Base-by-base conservation (phyloP, 1,140 invertebrate genomes). In the Aphaenogaster rudis region DNA sequence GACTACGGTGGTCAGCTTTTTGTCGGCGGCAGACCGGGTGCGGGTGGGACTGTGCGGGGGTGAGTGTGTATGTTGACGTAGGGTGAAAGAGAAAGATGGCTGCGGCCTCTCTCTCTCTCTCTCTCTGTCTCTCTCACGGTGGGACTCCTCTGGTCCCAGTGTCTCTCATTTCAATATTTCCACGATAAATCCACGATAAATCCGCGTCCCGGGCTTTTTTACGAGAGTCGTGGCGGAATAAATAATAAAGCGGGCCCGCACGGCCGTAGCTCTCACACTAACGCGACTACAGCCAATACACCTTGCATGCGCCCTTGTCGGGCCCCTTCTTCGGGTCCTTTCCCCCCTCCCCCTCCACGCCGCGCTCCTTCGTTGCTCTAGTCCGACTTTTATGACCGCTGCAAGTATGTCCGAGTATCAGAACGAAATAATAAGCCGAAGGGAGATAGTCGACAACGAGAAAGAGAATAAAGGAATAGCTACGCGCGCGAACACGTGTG, bases 111-210 rank as follows among this genome's bases (percentile, higher is more conserved):
- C n/a, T 57, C 0, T 57, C 64, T 39, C 57, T 79, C 42, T 63
- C 17, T 74, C 63, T 42, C 17, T 54, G n/a, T n/a, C 17, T 21
- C 77, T 67, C n/a, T 42, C 48, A 11, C 9, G 57, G 39, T 77
- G 59, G 4, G 54, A 57, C 36, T 3, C 1, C 39, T 39, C 13
- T 11, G 33, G 52, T 39, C 13, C 6, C 88, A 84, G 86, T 90
- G 86, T 85, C 84, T 90, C 90, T 92, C 88, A 91, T 94, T 93
- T 93, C 89, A 93, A 94, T 93, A 94, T 92, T 93, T 92, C 72
- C 76, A 78, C 92, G 88, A 94, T 94, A 94, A 94, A 93, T 94
- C 92, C 72, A 78, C 92, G 88, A 94, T 93, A 93, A 94, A 93
- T 94, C 92, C 92, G 91, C 76, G 54, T 59, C 45, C 74, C 5